Base-by-base conservation (phyloP, 2,888 invertebrate genomes). In the Gnatocerus cornutus region DNA sequence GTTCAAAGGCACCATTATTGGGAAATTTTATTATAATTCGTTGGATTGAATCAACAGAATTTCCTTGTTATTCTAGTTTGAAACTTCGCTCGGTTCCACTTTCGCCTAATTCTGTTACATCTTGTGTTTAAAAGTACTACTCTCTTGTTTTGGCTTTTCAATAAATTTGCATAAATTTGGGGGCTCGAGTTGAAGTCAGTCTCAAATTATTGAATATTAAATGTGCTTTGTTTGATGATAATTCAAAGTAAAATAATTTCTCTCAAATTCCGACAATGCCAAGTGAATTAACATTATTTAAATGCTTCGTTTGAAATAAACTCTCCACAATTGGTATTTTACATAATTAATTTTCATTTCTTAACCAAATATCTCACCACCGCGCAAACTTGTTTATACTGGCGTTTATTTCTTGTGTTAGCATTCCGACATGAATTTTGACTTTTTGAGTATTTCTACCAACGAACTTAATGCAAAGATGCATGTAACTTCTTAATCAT, bases 141-240 rank as follows among this genome's bases (percentile, higher is more conserved):
- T 59, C 43, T 30, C 52, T 61, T 61, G 48, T 61, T 45, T 29
- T 45, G 46, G 48, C 16, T 33, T 61, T 61, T 61, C 46, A 61
- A 61, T 61, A 61, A 61, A 61, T 61, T 61, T 61, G 48, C 61
- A 61, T 61, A 61, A 61, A 30, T 61, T 46, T 43, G 61, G 27
- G 14, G 61, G 33, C 21, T 61, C 30, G 61, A 33, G 46, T 6
- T 29, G 58, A n/a, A 9, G 8, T 6, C 33, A 45, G 46, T 16
- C 45, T 16, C 33, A 48, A 61, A 61, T 61, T 61, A 61, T 61
- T 43, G 59, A 48, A 61, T 61, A 61, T 61, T 61, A 61, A 56
- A 41, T 61, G 37, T 61, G 21, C 61, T 46, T 61, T 37, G 48
- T 61, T 61, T 48, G 61, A 61, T 46, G 37, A 48, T 46, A 37